phyloP scores from a whole-genome alignment of 2,888 invertebrate species.

The Trichogramma dendrolimi region DNA sequence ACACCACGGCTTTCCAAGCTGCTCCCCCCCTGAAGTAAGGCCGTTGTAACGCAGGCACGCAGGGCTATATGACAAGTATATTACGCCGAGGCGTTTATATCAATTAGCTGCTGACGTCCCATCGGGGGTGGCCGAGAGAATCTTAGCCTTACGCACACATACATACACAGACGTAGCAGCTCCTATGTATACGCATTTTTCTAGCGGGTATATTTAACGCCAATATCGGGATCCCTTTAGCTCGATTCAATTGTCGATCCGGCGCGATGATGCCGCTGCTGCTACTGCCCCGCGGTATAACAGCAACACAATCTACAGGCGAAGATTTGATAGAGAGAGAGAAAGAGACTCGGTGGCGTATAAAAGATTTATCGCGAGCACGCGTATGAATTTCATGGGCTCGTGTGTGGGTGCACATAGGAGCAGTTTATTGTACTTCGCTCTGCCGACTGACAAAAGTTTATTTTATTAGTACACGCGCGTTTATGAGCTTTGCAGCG shows the following conservation, averaged over 20 bases:
- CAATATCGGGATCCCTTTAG: no score
- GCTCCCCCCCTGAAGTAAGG: not conserved
- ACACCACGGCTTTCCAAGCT: no score
- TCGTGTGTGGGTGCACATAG: not conserved
- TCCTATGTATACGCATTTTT: no score
- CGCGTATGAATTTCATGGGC: not conserved
- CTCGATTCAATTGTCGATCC: no score
- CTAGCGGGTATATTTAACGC: no score
- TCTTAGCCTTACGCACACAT: not conserved
- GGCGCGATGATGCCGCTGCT: no score
- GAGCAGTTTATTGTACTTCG: not conserved
- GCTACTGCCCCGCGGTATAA: no score
- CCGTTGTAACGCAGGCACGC: not conserved
- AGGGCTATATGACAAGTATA: constrained; percentile 51
- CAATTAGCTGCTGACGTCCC: constrained; percentile 50
- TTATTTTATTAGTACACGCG: not conserved
- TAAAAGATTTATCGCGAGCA: constrained; percentile 15
- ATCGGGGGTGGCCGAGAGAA: constrained; percentile 39
- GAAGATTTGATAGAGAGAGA: no score
- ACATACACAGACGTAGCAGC: no score
- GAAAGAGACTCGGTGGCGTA: no score
- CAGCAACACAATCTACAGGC: no score
- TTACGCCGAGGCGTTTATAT: constrained; percentile 49
- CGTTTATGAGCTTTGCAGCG: not conserved
- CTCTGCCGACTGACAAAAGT: not conserved